Base-by-base conservation (phyloP, 2,113 vertebrate genomes). In the Pholis gunnellus region DNA sequence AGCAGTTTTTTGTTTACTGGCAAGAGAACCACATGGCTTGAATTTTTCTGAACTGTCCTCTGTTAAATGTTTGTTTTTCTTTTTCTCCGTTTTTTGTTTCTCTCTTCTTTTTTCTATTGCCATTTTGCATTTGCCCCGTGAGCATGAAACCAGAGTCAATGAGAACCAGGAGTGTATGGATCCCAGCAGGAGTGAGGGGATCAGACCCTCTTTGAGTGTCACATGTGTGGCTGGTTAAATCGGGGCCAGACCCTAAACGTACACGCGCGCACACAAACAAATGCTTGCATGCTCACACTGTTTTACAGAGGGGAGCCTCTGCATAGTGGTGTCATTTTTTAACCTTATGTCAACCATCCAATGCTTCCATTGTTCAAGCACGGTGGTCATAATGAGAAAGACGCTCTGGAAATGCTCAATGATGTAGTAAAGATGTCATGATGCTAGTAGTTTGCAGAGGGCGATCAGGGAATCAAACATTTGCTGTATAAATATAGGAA, bases 121-220 rank as follows among this genome's bases (percentile, higher is more conserved):
- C 81, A 86, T 89, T 90, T 89, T 84, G 74, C 64, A 18, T 91
- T 88, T 91, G 80, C 87, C 85, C 88, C 44, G 70, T 73, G 36
- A 93, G 87, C 89, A 89, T 93, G 92, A 92, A 93, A 94, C 89
- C 88, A 81, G 87, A 93, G 88, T 93, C 92, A 88, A 90, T 91
- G 87, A 90, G 90, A 94, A 90, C 87, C 90, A 93, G 93, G 69
- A 85, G 75, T 87, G 72, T 85, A 54, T 73, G 82, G 87, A 79
- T 92, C 91, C 88, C 90, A 89, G 92, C 90, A 85, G 89, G 88
- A 88, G 87, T 88, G 84, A 91, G 57, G 85, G 87, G 92, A 93
- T 94, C 91, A 91, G 87, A 87, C 87, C 85, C 84, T 89, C 81
- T 87, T 67, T 81, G 83, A 81, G 87, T 92, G 89, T 94, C 91